Base-by-base conservation (phyloP, 92 coral and sea anemone species). In the Paragorgia papillata region DNA sequence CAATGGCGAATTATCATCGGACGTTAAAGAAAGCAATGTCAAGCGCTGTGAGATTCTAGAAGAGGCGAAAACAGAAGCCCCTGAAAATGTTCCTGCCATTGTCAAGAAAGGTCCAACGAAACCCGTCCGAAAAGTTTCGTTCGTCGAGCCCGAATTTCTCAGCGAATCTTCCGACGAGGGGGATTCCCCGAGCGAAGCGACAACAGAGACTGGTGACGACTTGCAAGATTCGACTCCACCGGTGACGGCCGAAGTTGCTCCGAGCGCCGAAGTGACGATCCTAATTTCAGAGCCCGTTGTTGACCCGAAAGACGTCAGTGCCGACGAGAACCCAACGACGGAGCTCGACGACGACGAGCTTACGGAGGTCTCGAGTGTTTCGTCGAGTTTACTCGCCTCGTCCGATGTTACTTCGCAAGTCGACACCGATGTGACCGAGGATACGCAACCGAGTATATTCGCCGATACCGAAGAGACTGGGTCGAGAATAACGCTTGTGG, bases 401-500 rank as follows among this genome's bases (percentile, higher is more conserved):
- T 68, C 75, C 14, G 75, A 68, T 10, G 58, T 59, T 29, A 58
- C 34, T 9, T 26, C 78, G 29, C 58, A n/a, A 4, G 33, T 41
- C 2, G 39, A 20, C n/a, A 17, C 62, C 28, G 50, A 71, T 18
- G 34, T 19, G 18, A 26, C 24, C 39, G 15, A 33, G 34, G n/a
- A n/a, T n/a, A n/a, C n/a, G n/a, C n/a, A n/a, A n/a, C 54, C 54
- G 76, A 24, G 27, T 51, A 21, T 24, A 0, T 49, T 49, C 44
- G 34, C 60, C 2, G 76, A 51, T 60, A 49, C 43, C 1, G 76
- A 69, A 13, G 78, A 71, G 28, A 51, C 31, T 53, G 78, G 78
- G 35, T 71, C 78, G 33, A 71, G 78, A 54, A 71, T 71, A 10
- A 71, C 78, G 24, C 54, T 71, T 48, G 34, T 49, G 64, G 78